Conservation (phyloP, 2,888 invertebrate species). For the Vannuccia rotundouncinata region DNA sequence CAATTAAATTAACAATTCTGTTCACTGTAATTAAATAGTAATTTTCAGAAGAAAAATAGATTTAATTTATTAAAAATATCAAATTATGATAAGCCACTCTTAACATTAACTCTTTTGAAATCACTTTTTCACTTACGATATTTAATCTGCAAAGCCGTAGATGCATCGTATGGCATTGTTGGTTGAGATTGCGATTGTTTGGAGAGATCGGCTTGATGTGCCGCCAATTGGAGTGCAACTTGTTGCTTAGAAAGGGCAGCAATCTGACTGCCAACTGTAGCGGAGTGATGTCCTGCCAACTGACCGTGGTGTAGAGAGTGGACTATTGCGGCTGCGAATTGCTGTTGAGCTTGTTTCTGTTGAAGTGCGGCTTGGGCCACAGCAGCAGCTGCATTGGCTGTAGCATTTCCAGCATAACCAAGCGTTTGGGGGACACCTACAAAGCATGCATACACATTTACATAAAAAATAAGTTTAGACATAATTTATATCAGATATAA, state of each 20-base stretch:
- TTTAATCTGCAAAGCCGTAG: neutral
- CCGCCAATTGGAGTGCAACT: neutral
- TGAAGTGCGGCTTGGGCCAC: neutral
- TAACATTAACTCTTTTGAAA: no score
- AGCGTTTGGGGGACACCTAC: neutral
- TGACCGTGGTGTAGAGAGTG: neutral
- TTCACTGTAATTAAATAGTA: no score
- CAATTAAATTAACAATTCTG: no score
- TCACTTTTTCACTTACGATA: conserved; percentile 32
- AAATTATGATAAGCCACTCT: no score
- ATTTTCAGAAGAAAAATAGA: no score
- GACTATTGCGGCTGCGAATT: neutral
- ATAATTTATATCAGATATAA: no score
- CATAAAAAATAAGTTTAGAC: no score
- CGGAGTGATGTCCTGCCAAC: neutral
- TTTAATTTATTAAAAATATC: no score
- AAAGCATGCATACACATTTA: no score
- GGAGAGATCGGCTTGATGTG: neutral
- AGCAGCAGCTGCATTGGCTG: conserved; percentile 13
- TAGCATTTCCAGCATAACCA: neutral
- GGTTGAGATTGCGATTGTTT: neutral
- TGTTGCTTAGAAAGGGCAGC: neutral
- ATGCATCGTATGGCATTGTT: conserved; percentile 12
- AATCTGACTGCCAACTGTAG: neutral
- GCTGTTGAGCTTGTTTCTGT: conserved; percentile 6